Percentiles rank a stretch among this genome's conserved stretches.
Conservation (phyloP, 2,888 invertebrate species). For the Halictus quadricinctus region DNA sequence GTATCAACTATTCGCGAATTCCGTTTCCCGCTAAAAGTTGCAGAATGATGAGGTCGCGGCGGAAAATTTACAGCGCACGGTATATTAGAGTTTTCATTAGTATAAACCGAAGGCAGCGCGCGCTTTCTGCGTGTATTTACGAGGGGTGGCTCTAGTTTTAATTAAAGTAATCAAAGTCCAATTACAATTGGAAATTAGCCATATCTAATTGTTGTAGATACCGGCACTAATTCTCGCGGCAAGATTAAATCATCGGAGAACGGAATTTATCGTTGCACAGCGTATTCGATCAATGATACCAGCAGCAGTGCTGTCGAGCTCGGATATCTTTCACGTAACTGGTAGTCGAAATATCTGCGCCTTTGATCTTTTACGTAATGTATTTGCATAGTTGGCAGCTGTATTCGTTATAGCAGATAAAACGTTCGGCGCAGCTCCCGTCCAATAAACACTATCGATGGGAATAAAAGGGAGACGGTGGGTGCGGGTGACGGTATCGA, state of each 20-base stretch:
- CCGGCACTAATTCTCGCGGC: not conserved
- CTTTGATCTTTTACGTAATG: not conserved
- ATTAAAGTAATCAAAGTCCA: slow-evolving; percentile 9
- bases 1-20: not conserved
- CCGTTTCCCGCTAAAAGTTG: not conserved
- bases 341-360: not conserved
- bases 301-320: not conserved
- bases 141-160: not conserved
- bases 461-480: not conserved
- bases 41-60: not conserved
- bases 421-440: not conserved
- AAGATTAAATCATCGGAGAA: not conserved
- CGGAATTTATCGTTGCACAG: not conserved
- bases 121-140: not conserved
- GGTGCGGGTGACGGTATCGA: not conserved
- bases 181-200: not conserved
- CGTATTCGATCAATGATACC: not conserved
- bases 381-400: not conserved
- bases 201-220: not conserved
- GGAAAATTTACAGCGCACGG: not conserved
- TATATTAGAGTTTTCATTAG: slow-evolving; percentile 10
- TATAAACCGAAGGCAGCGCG: not conserved
- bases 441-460: not conserved
- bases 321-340: not conserved
- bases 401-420: not conserved